Evolutionary conservation across 2,888 invertebrate genomes (phyloP).

Genomic region (Notodonta dromedarius): DNA sequence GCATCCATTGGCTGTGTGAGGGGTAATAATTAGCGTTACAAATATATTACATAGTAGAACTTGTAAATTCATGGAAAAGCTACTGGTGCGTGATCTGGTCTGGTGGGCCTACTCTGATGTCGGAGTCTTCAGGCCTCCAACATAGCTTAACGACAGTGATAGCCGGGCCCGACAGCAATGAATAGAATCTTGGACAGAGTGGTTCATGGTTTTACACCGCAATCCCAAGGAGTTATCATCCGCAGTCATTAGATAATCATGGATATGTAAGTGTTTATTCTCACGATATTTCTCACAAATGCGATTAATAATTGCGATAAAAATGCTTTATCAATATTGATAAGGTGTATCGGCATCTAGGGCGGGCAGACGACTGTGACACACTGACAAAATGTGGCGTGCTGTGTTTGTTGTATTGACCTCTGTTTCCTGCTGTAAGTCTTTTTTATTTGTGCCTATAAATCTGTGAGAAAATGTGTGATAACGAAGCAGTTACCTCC

Average conservation of each 20-base stretch:
- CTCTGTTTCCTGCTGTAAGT: slow-evolving; percentile 42
- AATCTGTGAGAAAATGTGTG: not conserved
- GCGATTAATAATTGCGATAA: slow-evolving; percentile 32
- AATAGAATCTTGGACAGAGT: not conserved
- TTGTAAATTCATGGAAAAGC: too few species aligned
- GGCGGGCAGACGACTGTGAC: slow-evolving; percentile 22
- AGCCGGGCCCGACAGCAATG: too few species aligned
- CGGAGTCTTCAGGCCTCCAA: too few species aligned
- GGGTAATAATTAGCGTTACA: too few species aligned
- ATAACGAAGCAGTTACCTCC: not conserved
- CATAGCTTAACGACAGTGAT: too few species aligned
- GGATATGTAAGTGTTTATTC: slow-evolving; percentile 5
- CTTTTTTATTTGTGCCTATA: slow-evolving; percentile 9
- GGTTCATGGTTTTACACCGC: not conserved
- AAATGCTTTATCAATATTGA: slow-evolving; percentile 38
- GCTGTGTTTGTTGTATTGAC: slow-evolving; percentile 29
- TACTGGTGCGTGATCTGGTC: too few species aligned
- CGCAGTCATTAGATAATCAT: not conserved
- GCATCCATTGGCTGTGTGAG: too few species aligned
- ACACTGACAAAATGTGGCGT: slow-evolving; percentile 45
- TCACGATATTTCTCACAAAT: slow-evolving; percentile 15
- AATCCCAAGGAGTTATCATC: not conserved
- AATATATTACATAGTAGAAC: not conserved
- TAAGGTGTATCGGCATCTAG: slow-evolving; percentile 38
- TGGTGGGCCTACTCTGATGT: too few species aligned